Conservation (phyloP, 2,888 invertebrate species). For the Polymixis lichenea region DNA sequence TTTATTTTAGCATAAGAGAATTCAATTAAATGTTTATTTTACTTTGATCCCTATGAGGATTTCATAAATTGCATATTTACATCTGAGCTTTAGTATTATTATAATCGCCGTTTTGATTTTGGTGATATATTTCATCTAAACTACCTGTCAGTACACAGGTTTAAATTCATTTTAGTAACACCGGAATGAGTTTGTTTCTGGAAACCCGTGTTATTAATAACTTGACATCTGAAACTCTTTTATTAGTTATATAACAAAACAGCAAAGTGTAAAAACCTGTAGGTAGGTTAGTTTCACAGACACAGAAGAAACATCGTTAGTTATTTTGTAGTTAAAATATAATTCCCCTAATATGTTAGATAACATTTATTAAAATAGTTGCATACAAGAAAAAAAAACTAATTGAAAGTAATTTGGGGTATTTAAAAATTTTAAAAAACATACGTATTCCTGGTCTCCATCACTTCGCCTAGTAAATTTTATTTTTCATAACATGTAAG, state of each 20-base stretch:
- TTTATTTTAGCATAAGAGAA: not conserved
- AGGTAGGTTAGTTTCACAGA: not conserved
- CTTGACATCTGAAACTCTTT: not conserved
- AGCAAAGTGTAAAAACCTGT: not conserved
- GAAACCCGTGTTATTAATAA: too few species aligned
- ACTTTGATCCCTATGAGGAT: too few species aligned
- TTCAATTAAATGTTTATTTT: not conserved
- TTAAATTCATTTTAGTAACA: not conserved
- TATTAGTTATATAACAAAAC: not conserved
- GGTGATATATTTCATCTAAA: not conserved
- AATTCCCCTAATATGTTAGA: not conserved
- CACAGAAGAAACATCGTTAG: not conserved
- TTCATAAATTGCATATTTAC: not conserved
- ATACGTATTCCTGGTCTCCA: not conserved
- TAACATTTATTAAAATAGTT: not conserved
- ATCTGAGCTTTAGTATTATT: not conserved
- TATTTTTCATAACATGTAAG: not conserved
- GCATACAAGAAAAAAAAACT: not conserved
- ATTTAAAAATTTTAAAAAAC: too few species aligned
- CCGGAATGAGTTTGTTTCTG: not conserved
- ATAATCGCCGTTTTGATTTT: not conserved
- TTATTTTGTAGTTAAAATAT: not conserved
- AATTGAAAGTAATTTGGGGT: not conserved
- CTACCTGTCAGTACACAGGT: not conserved
- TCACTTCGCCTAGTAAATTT: not conserved